Evolutionary conservation across 2,797 vertebrate genomes (phyloP), one percentile per base, ranked within the genome.

Genomic region (Syngnathus acus): DNA sequence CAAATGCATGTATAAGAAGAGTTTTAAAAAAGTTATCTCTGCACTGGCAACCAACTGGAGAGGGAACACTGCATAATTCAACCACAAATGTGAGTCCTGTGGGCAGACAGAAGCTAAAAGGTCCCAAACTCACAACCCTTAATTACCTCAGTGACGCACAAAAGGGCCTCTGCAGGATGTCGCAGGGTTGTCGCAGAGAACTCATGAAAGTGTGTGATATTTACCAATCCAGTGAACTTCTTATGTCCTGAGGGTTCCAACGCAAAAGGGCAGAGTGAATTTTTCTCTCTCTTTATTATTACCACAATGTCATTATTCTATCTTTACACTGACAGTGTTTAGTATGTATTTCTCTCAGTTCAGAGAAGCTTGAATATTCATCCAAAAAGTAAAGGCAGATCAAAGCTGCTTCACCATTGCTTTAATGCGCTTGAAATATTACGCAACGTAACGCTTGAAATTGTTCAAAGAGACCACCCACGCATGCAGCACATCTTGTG

Each of bases 111-210:
- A 72, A 79, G 75, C 78, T 82, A 72, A 82, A 74, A 77, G 80
- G 79, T 82, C 79, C 73, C 54, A 73, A 80, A 86, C 74, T 72
- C 71, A 79, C 77, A 86, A 88, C 89, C 90, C 81, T 81, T 86
- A 90, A 92, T 92, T 90, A 91, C 78, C 82, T 87, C 85, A 69
- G 72, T 92, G 90, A 92, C 89, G 87, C 89, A 91, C 83, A 72
- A 53, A 60, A 71, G 72, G 65, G 54, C 68, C 43, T 64, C 72
- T 72, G 78, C 78, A 69, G 72, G 77, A 84, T 23, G 23, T 23
- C 66, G 74, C 78, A 58, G 71, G 57, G 72, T 66, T 76, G 77
- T 75, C 72, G 74, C 73, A 76, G 42, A 50, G 23, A 81, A 80
- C 76, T 74, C 64, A 65, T 73, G 72, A 74, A 67, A 67, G 77